Base-by-base conservation (phyloP, 35 echinoderm and acorn worm species). In the Lytechinus variegatus region DNA sequence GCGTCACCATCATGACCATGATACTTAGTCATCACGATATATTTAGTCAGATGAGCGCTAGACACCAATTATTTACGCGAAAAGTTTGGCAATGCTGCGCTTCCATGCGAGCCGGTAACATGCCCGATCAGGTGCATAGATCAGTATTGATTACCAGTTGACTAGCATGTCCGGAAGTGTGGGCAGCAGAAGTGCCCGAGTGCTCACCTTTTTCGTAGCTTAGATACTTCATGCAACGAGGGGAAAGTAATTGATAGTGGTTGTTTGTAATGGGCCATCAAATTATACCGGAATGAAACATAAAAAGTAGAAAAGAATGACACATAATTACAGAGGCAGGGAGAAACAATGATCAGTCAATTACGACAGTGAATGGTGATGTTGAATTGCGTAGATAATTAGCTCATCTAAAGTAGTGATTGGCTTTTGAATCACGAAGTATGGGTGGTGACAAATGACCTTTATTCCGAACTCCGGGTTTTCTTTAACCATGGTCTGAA, bases 101-200 rank as follows among this genome's bases (percentile, higher is more conserved):
- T 79, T 79, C 19, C 66, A 79, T 24, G 66, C 66, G 21, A 79
- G n/a, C 66, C 66, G 66, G 66, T 79, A 79, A 24, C 66, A 79
- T 5, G 66, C 66, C 21, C 24, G 4, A 79, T 79, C 16, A n/a
- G 66, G 66, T 8, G 66, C 66, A 79, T 79, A 79, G 66, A 79
- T 79, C n/a, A 24, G 66, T 79, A 79, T 79, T 79, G 66, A 79
- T 79, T 79, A 79, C 66, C 66, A 79, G 66, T 79, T 79, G 66
- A 79, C 66, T 79, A 79, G n/a, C 66, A 16, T 79, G 66, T 16
- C 66, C 66, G 66, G 66, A 79, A 79, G 66, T 79, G 66, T 79
- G 66, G 66, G 66, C 66, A 79, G 66, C 21, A 24, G 21, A 79
- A 79, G 66, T 19, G 21, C 0, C 66, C 66, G 4, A 7, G 56